Evolutionary conservation across 2,888 invertebrate genomes (phyloP), one percentile per base, ranked within the genome.

Genomic region (Acleris sparsana): DNA sequence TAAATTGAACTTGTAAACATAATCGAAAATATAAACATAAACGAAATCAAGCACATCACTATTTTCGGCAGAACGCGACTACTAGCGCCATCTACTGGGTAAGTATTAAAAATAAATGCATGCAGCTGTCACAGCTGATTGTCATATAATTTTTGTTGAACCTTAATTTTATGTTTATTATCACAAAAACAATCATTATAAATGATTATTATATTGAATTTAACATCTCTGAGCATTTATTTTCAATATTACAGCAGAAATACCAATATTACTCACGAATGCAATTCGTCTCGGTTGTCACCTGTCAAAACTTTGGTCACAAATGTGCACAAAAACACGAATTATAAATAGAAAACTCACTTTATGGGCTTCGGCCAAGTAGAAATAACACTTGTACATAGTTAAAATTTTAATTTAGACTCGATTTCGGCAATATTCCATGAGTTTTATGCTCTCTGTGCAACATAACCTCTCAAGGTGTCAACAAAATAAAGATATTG

Each of bases 241-340:
- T 53, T 16, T 13, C 2, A 39, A n/a, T 55, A 20, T 43, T 43
- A 55, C 43, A 20, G 22, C 22, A 43, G 43, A 55, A 43, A 55
- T 55, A 53, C 25, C 63, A 43, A 64, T 71, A 78, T 78, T 85
- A 86, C 83, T 83, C 73, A 85, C 82, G 68, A 71, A 76, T 77
- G 72, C 71, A 73, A 76, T 78, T 78, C 75, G 71, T 68, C 85
- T 81, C 86, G 87, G 84, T 85, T 91, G 91, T 85, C 90, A 91
- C 73, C 89, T 91, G 91, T 89, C 90, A 89, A 87, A 88, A 87
- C 85, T 87, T 86, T 87, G 76, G 71, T 81, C 91, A 89, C 91
- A 90, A 89, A 90, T 89, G 88, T 83, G 85, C 88, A 88, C 87
- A 85, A 87, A 88, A 87, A 81, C 86, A 83, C 85, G 64, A 70